Conservation (phyloP, 2,113 vertebrate species). For the Apeltes quadracus region DNA sequence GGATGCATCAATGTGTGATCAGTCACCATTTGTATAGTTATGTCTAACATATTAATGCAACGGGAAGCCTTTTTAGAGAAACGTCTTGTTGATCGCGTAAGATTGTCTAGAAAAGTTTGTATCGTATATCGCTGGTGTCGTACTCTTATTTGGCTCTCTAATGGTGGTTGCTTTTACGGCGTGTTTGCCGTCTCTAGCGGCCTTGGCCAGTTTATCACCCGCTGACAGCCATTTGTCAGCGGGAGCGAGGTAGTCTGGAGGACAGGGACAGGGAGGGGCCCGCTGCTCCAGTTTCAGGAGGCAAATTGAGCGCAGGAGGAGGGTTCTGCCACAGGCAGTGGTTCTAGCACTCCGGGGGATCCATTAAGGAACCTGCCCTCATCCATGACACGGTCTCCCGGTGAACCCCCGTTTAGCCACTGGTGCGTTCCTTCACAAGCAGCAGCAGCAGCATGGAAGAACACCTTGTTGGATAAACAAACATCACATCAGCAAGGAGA, state of each 20-base stretch:
- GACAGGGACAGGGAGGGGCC: conserved; percentile 58
- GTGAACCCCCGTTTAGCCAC: conserved; percentile 57
- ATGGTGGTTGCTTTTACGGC: conserved; percentile 45
- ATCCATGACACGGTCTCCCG: conserved; percentile 41
- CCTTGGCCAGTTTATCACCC: conserved; percentile 56
- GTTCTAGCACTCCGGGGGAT: conserved; percentile 52
- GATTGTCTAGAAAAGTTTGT: not conserved
- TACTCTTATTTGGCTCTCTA: conserved; percentile 7
- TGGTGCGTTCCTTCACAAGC: conserved; percentile 29
- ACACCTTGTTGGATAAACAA: conserved; percentile 40
- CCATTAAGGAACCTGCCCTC: conserved; percentile 54
- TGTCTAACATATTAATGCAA: conserved; percentile 2
- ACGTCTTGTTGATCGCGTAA: not conserved
- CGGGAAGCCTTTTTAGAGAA: not conserved
- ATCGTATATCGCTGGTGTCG: not conserved
- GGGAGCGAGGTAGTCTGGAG: conserved; percentile 48
- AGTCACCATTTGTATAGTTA: conserved; percentile 9
- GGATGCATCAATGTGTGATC: conserved; percentile 26
- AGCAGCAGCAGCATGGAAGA: conserved; percentile 39
- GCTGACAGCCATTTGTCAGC: conserved; percentile 51
- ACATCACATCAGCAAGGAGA: conserved; percentile 21
- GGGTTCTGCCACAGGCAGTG: conserved; percentile 62
- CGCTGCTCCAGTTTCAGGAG: conserved; percentile 59
- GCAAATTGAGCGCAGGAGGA: conserved; percentile 46
- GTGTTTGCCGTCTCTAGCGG: conserved; percentile 35